Evolutionary conservation across 2,888 invertebrate genomes (phyloP), one percentile per base, ranked within the genome.

Genomic region (Ephialtes manifestator): DNA sequence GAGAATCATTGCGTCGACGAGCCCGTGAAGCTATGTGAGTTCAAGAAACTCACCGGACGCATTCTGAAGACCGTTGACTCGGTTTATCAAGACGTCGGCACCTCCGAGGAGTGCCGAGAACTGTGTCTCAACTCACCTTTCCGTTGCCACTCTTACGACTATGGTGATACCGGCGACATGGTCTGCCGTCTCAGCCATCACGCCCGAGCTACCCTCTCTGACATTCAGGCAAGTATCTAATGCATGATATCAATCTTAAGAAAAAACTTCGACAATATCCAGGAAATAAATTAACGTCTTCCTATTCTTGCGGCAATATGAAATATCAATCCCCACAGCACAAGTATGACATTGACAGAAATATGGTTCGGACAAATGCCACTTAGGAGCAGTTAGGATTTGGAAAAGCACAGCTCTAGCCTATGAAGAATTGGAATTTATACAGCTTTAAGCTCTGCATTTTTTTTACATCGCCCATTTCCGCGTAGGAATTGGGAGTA

Each of bases 1-100:
- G 98, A 98, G 94, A 98, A 98, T 94, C 98, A 98, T 94, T 98
- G 98, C 94, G 98, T 98, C 48, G 98, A 98, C 91, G 98, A 98
- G 92, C 98, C 98, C n/a, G 97, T 97, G 70, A 98, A 98, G 94
- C 95, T 98, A 86, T 98, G 98, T 95, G 98, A 98, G 94, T 99
- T 98, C 95, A 98, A 98, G 94, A 97, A 98, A 93, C 96, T 98
- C 94, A 96, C 96, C 58, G 98, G 98, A 15, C 97, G 97, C 91
- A 98, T 98, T 90, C 94, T 98, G 88, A 98, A 98, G 94, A 98
- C 98, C 0, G 98, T 98, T 68, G 98, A 98, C 93, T 98, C 98
- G 2, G 98, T 98, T 31, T 98, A 98, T 93, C 97, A 98, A 95
- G 98, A 98, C 91, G 97, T 98, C 70, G 97, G 97, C 88, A 97